A percentile compares a stretch with the other conserved stretches of the same genome.
These are phyloP conservation scores for Pristionchus maxplancki DNA, from an alignment of 2,888 invertebrate genomes.

Conservation along the genomic window DNA sequence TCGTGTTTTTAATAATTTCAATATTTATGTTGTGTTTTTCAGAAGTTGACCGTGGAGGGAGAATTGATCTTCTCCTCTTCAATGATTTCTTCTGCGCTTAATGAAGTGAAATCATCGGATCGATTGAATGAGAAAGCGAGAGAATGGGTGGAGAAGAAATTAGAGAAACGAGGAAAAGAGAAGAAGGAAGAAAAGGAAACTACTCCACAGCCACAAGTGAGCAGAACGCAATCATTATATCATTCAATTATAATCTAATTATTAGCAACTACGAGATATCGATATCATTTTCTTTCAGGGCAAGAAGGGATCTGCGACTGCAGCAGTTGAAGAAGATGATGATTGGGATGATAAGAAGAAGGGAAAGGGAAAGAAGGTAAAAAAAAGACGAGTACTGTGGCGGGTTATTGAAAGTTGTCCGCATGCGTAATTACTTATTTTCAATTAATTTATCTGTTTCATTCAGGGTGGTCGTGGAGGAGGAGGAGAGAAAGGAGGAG, in stretches of 20 bases:
- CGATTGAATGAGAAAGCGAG: slow-evolving; percentile 38
- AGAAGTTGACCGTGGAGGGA: slow-evolving; percentile 49
- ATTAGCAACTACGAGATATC: too few species aligned
- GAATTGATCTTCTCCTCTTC: slow-evolving; percentile 44
- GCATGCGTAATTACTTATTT: too few species aligned
- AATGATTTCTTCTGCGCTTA: slow-evolving; percentile 40
- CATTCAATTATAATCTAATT: too few species aligned
- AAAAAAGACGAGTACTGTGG: neutral
- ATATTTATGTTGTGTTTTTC: neutral
- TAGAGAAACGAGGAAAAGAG: slow-evolving; percentile 50
- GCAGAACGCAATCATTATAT: too few species aligned
- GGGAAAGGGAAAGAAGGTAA: slow-evolving; percentile 51
- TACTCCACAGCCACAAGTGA: neutral
- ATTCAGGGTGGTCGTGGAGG: neutral
- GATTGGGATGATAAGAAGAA: slow-evolving; percentile 52
- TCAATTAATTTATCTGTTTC: too few species aligned
- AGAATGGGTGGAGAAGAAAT: slow-evolving; percentile 52
- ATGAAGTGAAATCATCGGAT: slow-evolving; percentile 22
- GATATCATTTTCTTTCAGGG: too few species aligned
- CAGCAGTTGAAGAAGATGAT: slow-evolving; percentile 40
- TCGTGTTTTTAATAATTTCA: neutral
- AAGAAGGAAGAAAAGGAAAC: slow-evolving; percentile 48
- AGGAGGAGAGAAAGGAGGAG: slow-evolving; percentile 12
- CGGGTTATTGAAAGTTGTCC: neutral
- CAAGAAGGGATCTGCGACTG: slow-evolving; percentile 16